Conservation (phyloP, 2,113 vertebrate genomes). For the Amblyopsis rosae region DNA sequence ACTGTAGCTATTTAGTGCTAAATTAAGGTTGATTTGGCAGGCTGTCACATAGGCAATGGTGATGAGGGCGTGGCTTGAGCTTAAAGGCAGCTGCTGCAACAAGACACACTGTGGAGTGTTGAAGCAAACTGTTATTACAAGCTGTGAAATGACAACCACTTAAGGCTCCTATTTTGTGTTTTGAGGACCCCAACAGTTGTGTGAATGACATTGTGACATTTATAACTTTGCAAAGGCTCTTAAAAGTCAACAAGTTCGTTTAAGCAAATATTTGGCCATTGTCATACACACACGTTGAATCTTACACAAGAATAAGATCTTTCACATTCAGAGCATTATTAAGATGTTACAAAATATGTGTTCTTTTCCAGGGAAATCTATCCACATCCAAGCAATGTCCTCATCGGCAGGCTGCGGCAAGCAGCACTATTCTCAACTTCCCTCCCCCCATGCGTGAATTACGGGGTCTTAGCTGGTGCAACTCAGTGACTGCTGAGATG, state of each 20-base stretch:
- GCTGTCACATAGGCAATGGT: conserved; percentile 27
- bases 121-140: conserved; percentile 23
- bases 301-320: too few species aligned
- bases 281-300: neutral
- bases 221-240: conserved; percentile 2
- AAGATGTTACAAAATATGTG: neutral
- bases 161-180: conserved; percentile 25
- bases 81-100: conserved; percentile 41
- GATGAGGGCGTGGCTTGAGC: conserved; percentile 28
- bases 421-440: conserved; percentile 45
- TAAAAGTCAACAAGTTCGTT: neutral
- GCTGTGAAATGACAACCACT: conserved; percentile 27
- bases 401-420: conserved; percentile 49
- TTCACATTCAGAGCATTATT: too few species aligned
- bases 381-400: conserved; percentile 21
- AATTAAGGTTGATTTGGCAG: conserved; percentile 15
- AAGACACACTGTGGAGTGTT: conserved; percentile 8
- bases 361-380: conserved; percentile 33
- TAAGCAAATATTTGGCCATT: neutral
- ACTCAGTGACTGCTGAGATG: conserved; percentile 43
- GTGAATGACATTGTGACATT: neutral
- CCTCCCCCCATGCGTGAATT: conserved; percentile 60
- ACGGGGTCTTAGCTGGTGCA: conserved; percentile 28
- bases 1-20: neutral
- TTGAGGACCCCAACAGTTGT: neutral